A percentile compares a stretch with the other conserved stretches of the same genome.
Evolutionary conservation across 2,888 invertebrate species (phyloP).

Genomic region (Aporophyla nigra): DNA sequence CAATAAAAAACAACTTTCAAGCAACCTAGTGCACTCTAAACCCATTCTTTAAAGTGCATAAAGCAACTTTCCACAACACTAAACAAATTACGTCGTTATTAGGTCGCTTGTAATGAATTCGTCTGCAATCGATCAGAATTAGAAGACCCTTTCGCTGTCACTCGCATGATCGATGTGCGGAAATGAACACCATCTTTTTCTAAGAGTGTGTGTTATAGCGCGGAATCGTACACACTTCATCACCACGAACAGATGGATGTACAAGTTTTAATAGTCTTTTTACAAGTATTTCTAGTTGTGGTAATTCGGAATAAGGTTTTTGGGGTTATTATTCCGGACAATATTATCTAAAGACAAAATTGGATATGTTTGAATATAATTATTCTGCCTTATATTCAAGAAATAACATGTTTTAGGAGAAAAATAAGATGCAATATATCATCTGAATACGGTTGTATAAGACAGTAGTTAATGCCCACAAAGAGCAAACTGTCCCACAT

Average conservation of each 20-base stretch:
- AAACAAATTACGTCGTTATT: conserved; percentile 79
- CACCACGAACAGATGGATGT: conserved; percentile 45
- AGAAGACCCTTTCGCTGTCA: conserved; percentile 88
- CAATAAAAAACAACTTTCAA: conserved; percentile 5
- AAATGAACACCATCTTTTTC: conserved; percentile 90
- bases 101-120: conserved; percentile 84
- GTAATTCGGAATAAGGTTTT: conserved; percentile 18
- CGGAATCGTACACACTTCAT: conserved; percentile 78
- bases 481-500: conserved; percentile 68
- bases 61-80: conserved; percentile 46
- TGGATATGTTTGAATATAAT: background rate
- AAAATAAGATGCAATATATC: conserved; percentile 23
- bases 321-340: background rate
- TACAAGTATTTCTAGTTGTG: conserved; percentile 26
- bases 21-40: conserved; percentile 34
- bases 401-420: background rate
- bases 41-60: conserved; percentile 53
- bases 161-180: conserved; percentile 89
- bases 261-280: conserved; percentile 35
- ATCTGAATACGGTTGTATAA: conserved; percentile 25
- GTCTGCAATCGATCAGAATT: conserved; percentile 89
- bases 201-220: conserved; percentile 84
- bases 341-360: background rate
- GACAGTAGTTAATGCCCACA: conserved; percentile 56
- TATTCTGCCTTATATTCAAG: background rate